Base-by-base conservation (phyloP, 2,888 invertebrate genomes). In the Conus canariensis region DNA sequence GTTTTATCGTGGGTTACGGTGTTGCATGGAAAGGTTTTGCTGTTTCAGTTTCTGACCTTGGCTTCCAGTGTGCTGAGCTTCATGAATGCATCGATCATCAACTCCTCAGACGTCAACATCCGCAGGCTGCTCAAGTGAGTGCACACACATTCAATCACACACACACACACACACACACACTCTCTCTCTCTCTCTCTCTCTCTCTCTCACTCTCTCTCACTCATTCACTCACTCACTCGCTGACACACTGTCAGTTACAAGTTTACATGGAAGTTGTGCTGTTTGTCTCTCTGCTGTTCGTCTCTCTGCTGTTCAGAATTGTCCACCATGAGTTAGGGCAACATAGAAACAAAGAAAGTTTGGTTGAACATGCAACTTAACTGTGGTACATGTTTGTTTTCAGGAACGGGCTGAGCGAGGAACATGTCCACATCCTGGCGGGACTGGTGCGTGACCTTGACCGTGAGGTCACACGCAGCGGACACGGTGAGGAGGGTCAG, bases 41-140 rank as follows among this genome's bases (percentile, higher is more conserved):
- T 80, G 45, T 95, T 96, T 25, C 96, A 98, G 97, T 99, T 98
- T 96, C 98, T 99, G 93, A 97, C 98, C 10, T 97, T 99, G 94
- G 98, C 99, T 0, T 98, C 98, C 0, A 98, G 98, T 94, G 98
- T 99, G 92, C 98, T 99, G 95, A 97, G 97, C 90, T 98, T 99
- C 92, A 97, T 99, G 95, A 98, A 98, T 93, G 97, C 97, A 92
- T 98, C 98, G 96, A 97, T 98, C 90, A 97, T 98, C 92, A 97
- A 97, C 94, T 97, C 97, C 83, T 95, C 97, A 94, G 95, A 95
- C 87, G 92, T 93, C 10, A 94, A 94, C 88, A 93, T 96, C 59
- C 94, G 94, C 90, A 93, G 93, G 45, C 95, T 95, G 74, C 91
- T 96, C 83, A 93, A 89, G 93, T 93, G 87, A 92, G 92, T 88